Percentiles rank a stretch among this genome's conserved stretches.
Evolutionary conservation across 1,140 invertebrate genomes (phyloP).

Genomic region (Matsumurasca onukii): DNA sequence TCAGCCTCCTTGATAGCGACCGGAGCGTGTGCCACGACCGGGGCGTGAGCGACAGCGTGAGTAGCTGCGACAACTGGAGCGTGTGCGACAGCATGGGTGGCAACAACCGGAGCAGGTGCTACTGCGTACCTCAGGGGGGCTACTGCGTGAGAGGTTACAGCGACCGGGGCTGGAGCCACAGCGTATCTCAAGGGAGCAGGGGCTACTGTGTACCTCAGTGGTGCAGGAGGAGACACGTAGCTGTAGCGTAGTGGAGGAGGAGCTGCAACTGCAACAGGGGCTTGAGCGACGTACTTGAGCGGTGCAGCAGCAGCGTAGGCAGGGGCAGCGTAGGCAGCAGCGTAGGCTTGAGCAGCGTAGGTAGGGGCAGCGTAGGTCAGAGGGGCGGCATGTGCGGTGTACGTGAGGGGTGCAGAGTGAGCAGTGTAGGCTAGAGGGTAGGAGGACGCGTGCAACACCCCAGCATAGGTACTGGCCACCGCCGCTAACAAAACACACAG

Average conservation of each 20-base stretch:
- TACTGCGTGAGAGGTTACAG: constrained; percentile 34
- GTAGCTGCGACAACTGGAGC: constrained; percentile 17
- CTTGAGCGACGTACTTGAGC: constrained; percentile 26
- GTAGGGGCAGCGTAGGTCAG: constrained; percentile 35
- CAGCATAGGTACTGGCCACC: constrained; percentile 43
- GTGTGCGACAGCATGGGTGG: constrained; percentile 25
- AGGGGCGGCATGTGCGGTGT: constrained; percentile 34
- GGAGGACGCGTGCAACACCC: not conserved
- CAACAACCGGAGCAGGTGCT: constrained; percentile 37
- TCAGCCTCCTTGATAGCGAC: constrained; percentile 33
- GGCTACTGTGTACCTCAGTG: constrained; percentile 37
- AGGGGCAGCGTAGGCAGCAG: constrained; percentile 40
- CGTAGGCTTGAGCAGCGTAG: no score
- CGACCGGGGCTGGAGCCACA: constrained; percentile 31
- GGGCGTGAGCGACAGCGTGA: not conserved
- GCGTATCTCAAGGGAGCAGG: constrained; percentile 35
- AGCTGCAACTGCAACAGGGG: constrained; percentile 36
- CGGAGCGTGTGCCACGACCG: constrained; percentile 27
- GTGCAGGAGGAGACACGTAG: constrained; percentile 1
- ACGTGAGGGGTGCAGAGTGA: not conserved
- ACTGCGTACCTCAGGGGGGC: constrained; percentile 39
- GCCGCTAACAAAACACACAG: constrained; percentile 26
- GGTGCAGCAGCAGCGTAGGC: constrained; percentile 39
- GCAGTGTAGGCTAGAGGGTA: not conserved
- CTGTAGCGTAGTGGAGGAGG: constrained; percentile 32